A percentile compares a stretch with the other conserved stretches of the same genome.
Conservation (phyloP, 2,113 vertebrate species). For the Oreotragus oreotragus region DNA sequence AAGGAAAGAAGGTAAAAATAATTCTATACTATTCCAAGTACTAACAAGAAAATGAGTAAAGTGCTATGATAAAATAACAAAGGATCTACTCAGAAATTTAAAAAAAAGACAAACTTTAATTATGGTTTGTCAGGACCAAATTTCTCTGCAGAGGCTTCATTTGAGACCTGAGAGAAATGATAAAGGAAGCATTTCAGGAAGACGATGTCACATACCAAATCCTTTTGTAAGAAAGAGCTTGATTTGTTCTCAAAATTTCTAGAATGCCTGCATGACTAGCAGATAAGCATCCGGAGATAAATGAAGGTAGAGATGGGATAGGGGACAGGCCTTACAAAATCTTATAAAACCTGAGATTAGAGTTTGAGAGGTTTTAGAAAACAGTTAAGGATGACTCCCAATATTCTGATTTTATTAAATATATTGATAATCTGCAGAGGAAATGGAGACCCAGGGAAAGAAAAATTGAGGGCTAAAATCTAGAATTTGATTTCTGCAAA, state of each 20-base stretch:
- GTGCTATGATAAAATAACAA: background rate
- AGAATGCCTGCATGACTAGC: background rate
- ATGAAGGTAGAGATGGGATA: background rate
- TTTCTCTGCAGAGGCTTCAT: background rate
- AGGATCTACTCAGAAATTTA: background rate
- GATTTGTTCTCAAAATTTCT: background rate
- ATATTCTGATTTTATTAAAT: slow-evolving; percentile 5
- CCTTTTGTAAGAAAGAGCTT: background rate
- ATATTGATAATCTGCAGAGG: background rate
- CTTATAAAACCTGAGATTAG: background rate
- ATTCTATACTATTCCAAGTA: background rate
- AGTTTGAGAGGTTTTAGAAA: background rate
- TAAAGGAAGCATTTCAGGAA: background rate
- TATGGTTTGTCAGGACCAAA: background rate
- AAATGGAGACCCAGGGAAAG: background rate
- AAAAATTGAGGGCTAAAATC: background rate
- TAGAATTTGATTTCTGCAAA: background rate
- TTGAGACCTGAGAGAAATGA: background rate
- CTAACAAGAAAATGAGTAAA: background rate
- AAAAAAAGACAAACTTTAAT: background rate
- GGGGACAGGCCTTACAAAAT: background rate
- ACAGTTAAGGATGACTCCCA: background rate
- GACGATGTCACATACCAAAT: background rate
- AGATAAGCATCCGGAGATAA: background rate
- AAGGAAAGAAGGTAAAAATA: background rate